Evolutionary conservation across 2,113 vertebrate species (phyloP).

Genomic region (Zosterops lateralis): DNA sequence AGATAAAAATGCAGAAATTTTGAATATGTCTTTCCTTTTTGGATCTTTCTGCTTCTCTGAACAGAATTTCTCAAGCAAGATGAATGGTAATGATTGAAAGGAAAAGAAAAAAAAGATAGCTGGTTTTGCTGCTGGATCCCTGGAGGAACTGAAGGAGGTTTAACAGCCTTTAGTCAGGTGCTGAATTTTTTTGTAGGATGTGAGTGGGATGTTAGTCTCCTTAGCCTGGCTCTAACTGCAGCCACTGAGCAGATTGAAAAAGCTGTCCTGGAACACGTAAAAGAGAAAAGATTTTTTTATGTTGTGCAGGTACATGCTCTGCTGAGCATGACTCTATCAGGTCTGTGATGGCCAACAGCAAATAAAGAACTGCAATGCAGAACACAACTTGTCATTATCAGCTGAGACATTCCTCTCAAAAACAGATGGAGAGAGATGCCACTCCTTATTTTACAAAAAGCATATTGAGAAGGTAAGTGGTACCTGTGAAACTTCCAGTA

Average conservation of each 20-base stretch:
- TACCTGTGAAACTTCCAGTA: background rate
- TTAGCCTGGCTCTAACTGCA: accelerated
- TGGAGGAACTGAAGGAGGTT: background rate
- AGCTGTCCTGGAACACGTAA: accelerated
- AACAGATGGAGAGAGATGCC: background rate
- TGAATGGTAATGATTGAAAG: background rate
- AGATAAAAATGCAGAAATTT: background rate
- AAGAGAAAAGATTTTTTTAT: background rate
- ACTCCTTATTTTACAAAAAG: background rate
- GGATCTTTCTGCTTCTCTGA: background rate
- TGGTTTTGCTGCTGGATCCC: background rate
- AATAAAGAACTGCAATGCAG: background rate
- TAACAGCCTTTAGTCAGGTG: background rate
- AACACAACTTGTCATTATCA: background rate
- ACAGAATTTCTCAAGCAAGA: background rate
- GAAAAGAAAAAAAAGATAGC: background rate
- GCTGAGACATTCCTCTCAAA: background rate
- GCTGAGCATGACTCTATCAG: background rate
- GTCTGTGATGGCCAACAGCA: background rate
- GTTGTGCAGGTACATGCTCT: background rate
- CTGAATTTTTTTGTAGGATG: background rate
- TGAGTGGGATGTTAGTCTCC: background rate
- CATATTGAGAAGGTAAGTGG: background rate
- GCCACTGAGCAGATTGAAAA: background rate
- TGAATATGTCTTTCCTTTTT: background rate